These are phyloP conservation scores for Suncus etruscus DNA, from an alignment of 2,113 vertebrate genomes.

Conservation along the genomic window DNA sequence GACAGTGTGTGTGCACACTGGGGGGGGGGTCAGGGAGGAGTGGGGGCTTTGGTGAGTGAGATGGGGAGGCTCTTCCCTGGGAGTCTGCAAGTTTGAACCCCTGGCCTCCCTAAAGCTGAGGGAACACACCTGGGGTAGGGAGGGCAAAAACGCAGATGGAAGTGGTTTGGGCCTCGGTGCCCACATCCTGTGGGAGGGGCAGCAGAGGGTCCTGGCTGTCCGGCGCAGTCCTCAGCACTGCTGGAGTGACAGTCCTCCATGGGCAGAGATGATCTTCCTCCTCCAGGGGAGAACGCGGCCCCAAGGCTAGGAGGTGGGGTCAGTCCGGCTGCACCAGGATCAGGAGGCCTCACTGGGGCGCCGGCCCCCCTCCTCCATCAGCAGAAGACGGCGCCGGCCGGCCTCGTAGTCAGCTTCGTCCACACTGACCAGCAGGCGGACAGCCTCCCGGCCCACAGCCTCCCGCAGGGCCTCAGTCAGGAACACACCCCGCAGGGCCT, in stretches of 20 bases:
- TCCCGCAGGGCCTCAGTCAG: constrained; percentile 93
- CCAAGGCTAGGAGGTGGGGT: constrained; percentile 19
- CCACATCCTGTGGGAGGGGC: constrained; percentile 67
- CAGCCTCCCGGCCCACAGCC: constrained; percentile 91
- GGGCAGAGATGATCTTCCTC: constrained; percentile 52
- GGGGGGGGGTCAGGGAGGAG: no score
- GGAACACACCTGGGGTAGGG: constrained; percentile 27
- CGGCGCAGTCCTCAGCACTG: constrained; percentile 3
- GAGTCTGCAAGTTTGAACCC: constrained; percentile 3
- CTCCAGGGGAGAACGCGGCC: constrained; percentile 37
- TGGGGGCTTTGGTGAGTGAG: constrained; percentile 48
- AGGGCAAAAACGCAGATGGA: constrained; percentile 61
- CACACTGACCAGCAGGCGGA: constrained; percentile 94
- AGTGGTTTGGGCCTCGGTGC: constrained; percentile 71
- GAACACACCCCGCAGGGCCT: constrained; percentile 94
- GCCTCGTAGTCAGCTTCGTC: constrained; percentile 96
- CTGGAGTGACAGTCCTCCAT: constrained; percentile 45
- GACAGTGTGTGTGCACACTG: not conserved
- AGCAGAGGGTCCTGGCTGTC: not conserved
- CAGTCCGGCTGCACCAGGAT: constrained; percentile 34
- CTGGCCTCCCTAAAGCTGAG: constrained; percentile 37
- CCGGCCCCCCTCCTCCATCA: constrained; percentile 81
- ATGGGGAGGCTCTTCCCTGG: not conserved
- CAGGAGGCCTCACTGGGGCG: constrained; percentile 57
- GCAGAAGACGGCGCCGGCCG: constrained; percentile 88